Evolutionary conservation across 2,888 invertebrate genomes (phyloP), one percentile per base, ranked within the genome.

Genomic region (Parnassius apollo): DNA sequence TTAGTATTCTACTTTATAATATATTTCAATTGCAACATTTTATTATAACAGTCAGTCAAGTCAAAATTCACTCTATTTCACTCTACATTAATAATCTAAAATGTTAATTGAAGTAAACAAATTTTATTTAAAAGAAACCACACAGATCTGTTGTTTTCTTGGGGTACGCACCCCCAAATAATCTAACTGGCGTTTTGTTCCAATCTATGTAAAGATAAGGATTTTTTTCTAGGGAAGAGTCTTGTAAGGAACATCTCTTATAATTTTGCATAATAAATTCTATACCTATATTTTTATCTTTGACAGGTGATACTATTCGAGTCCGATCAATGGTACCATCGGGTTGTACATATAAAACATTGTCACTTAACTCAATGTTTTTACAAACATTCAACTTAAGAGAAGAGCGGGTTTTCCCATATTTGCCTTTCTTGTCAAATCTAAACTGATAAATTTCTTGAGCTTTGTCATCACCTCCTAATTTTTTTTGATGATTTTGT

Each of bases 81-180:
- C 35, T 35, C 35, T 35, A 35, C 7, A 35, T 7, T 35, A 35
- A 35, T 35, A 35, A 35, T 35, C 35, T 7, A 35, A 35, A 35
- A 35, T 35, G 35, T 35, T 35, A 35, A 7, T 35, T 1, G 4
- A 35, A 35, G 4, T 35, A 35, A 35, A 35, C 35, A 35, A 35
- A 35, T 35, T 25, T 35, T 35, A 35, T 13, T 11, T 53, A 59
- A n/a, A 94, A 93, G 66, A 91, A 85, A 1, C 93, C 93, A 76
- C 95, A 95, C 63, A 93, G 82, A 66, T 93, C 93, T 11, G 89
- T 85, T 0, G 93, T 93, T 68, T 88, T 92, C 74, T 92, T 93
- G 22, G 95, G 81, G 71, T 90, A 87, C 2, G 95, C 94, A 8
- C 95, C 95, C 18, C 95, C 95, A 73, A 94, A 95, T 1, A 95